Evolutionary conservation across 2,113 vertebrate species (phyloP).

Genomic region (cat (Felis catus)): F.catus_Fca126_mat1.0 CM031420.1:124241501-124242000

Average conservation of each 20-base stretch:
- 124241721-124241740: not conserved
- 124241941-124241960: not conserved
- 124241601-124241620: not conserved
- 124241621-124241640: not conserved
- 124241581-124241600: not conserved
- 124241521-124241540: not conserved
- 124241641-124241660: not conserved
- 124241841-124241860: not conserved
- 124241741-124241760: not conserved
- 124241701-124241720: not conserved
- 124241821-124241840: conserved; percentile 8
- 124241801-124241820: not conserved
- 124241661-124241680: not conserved
- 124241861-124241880: not conserved
- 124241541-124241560: not conserved
- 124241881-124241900: not conserved
- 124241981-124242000: not conserved
- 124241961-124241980: not conserved
- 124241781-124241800: not conserved
- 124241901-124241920: not conserved
- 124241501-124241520: not conserved
- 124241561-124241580: not conserved
- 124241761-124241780: not conserved
- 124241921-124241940: not conserved
- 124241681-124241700: not conserved